phyloP scores from a whole-genome alignment of 2,888 invertebrate genomes.

The Poecilus cupreus region DNA sequence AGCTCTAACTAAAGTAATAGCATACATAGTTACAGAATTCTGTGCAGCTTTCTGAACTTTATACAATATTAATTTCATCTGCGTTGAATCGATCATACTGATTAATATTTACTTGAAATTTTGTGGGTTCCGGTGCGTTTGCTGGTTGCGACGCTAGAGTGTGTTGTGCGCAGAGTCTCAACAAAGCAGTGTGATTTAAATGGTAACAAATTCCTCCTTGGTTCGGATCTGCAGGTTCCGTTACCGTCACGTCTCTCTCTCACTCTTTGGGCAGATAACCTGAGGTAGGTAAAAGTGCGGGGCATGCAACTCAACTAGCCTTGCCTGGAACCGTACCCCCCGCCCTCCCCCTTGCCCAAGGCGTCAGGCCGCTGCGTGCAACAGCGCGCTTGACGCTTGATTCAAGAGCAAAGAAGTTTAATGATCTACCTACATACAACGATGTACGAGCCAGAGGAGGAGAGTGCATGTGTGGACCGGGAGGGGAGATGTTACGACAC shows the following conservation, averaged over 20 bases:
- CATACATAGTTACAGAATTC: too few relatives aligned
- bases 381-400: slow-evolving; percentile 29
- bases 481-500: neutral
- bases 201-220: neutral
- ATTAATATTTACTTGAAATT: too few relatives aligned
- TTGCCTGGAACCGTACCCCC: neutral
- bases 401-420: slow-evolving; percentile 55
- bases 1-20: too few relatives aligned
- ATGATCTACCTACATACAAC: slow-evolving; percentile 55
- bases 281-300: slow-evolving; percentile 51
- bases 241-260: neutral
- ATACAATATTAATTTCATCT: too few relatives aligned
- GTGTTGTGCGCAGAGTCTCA: too few relatives aligned
- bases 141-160: neutral
- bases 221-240: slow-evolving; percentile 4
- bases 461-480: neutral
- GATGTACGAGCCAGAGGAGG: neutral
- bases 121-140: too few relatives aligned
- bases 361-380: slow-evolving; percentile 11
- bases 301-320: slow-evolving; percentile 50
- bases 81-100: too few relatives aligned
- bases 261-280: slow-evolving; percentile 15
- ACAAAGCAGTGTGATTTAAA: neutral
- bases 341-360: neutral
- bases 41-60: too few relatives aligned